Evolutionary conservation across 64 coral and sea anemone species (phyloP).

Genomic region (Montipora efflorescens): DNA sequence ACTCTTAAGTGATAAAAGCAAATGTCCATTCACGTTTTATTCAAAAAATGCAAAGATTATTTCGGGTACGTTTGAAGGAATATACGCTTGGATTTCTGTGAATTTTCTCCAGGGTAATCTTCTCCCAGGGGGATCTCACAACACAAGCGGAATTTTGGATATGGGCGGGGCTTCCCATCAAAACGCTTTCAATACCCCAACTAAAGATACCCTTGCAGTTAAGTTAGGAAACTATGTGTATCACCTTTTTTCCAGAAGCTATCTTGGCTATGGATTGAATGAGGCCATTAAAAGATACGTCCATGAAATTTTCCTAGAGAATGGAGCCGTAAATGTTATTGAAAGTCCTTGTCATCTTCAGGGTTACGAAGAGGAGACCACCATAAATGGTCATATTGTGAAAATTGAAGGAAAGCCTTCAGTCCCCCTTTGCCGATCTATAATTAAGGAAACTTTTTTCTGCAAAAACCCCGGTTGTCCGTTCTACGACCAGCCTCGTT

Average conservation of each 20-base stretch:
- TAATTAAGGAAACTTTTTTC: conserved; percentile 39
- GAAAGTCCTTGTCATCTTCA: conserved; percentile 36
- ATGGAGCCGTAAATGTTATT: neutral
- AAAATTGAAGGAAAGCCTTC: neutral
- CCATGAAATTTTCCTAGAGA: neutral
- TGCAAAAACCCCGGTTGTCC: neutral
- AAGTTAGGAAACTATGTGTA: neutral
- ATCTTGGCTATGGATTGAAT: conserved; percentile 27
- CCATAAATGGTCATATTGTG: conserved; percentile 9
- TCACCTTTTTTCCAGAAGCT: conserved; percentile 27
- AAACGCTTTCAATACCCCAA: neutral
- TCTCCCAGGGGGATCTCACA: neutral
- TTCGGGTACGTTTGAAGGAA: conserved; percentile 28
- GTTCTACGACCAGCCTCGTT: conserved; percentile 37
- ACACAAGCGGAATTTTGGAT: conserved; percentile 24
- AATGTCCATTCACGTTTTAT: conserved; percentile 57
- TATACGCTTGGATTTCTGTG: conserved; percentile 51
- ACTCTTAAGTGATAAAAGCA: conserved; percentile 46
- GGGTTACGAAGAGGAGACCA: neutral
- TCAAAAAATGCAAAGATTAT: neutral
- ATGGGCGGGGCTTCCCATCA: conserved; percentile 53
- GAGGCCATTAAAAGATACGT: neutral
- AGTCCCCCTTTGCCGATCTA: neutral
- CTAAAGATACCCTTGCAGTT: neutral
- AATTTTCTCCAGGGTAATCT: conserved; percentile 51